A percentile compares a stretch with the other conserved stretches of the same genome.
Evolutionary conservation across 1,140 invertebrate species (phyloP).

Genomic region (Caenorhabditis briggsae): DNA sequence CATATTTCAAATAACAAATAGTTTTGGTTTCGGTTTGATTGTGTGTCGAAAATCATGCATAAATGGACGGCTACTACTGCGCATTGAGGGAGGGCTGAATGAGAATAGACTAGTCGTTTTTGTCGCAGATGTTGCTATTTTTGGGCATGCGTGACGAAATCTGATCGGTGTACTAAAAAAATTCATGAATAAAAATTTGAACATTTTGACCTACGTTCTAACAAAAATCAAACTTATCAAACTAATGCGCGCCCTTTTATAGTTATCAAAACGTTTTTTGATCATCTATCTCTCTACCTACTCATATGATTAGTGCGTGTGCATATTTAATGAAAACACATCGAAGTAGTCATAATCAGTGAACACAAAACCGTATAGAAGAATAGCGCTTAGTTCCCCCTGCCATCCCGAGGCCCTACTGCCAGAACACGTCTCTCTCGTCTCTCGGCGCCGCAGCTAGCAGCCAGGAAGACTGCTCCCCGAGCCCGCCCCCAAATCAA

Average conservation of each 20-base stretch:
- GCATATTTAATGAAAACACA: constrained; percentile 41
- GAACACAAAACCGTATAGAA: constrained; percentile 46
- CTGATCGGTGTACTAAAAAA: not conserved
- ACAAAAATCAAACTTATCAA: not conserved
- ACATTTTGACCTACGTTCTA: constrained; percentile 16
- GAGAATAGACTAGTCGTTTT: constrained; percentile 33
- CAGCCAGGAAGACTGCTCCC: constrained; percentile 5
- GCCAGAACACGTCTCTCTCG: constrained; percentile 32
- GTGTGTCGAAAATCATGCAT: constrained; percentile 42
- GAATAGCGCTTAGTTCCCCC: not conserved
- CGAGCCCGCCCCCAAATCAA: constrained; percentile 54
- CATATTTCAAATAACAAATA: constrained; percentile 5
- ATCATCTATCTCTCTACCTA: not conserved
- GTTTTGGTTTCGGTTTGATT: constrained; percentile 35
- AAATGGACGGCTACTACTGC: constrained; percentile 16
- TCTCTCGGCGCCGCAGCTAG: not conserved
- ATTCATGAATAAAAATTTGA: not conserved
- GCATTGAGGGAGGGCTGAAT: not conserved
- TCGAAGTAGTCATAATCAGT: constrained; percentile 28
- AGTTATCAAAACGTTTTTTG: not conserved
- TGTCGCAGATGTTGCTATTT: constrained; percentile 10
- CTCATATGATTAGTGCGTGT: constrained; percentile 16
- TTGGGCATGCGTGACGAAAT: constrained; percentile 3
- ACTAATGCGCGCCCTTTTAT: not conserved
- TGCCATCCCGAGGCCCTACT: not conserved